phyloP scores from a whole-genome alignment of 2,888 invertebrate genomes.

The Plagodis dolabraria region DNA sequence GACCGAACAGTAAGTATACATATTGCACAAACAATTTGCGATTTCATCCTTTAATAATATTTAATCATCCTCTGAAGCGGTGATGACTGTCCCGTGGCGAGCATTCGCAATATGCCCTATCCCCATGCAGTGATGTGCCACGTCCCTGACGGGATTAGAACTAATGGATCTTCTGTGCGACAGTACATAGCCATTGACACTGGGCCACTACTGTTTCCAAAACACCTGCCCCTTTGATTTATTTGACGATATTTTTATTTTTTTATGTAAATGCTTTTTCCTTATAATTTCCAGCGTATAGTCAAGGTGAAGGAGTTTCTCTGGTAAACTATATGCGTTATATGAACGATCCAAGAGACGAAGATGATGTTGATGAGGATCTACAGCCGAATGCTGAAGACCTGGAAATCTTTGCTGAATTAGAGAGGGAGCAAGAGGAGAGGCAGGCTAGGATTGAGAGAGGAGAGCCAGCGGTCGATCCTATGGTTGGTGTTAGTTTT shows the following conservation, averaged over 20 bases:
- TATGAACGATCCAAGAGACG: constrained; percentile 43
- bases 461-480: constrained; percentile 75
- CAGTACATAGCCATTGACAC: no score
- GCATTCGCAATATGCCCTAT: no score
- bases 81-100: no score
- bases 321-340: constrained; percentile 63
- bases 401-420: constrained; percentile 70
- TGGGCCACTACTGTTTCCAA: no score
- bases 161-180: no score
- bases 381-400: constrained; percentile 72
- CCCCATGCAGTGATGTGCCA: no score
- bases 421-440: constrained; percentile 66
- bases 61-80: no score
- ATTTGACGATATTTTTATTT: no score
- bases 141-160: no score
- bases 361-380: constrained; percentile 54
- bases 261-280: background rate
- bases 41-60: no score
- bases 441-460: constrained; percentile 70
- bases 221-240: no score
- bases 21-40: background rate
- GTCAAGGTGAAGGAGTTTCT: constrained; percentile 59
- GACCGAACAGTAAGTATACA: constrained; percentile 23
- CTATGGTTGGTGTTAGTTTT: constrained; percentile 56
- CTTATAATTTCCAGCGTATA: constrained; percentile 38